Conservation (phyloP, 1,140 invertebrate species). For the Lutraria rhynchaena region DNA sequence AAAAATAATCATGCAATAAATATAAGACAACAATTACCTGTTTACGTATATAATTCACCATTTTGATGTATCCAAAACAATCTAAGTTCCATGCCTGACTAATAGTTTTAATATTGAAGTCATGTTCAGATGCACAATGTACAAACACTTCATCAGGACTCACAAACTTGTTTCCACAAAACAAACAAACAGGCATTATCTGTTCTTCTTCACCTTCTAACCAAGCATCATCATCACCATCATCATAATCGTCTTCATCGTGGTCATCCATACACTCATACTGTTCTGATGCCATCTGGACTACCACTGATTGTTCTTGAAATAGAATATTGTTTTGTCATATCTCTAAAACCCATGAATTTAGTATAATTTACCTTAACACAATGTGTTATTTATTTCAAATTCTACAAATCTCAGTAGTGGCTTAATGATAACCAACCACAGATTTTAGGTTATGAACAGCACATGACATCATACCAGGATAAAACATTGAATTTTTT, state of each 20-base stretch:
- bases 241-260: constrained; percentile 72
- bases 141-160: constrained; percentile 81
- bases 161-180: constrained; percentile 83
- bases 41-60: constrained; percentile 92
- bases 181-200: constrained; percentile 83
- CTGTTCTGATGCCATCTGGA: too few species aligned
- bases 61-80: constrained; percentile 92
- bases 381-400: too few species aligned
- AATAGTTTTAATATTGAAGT: constrained; percentile 87
- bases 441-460: too few species aligned
- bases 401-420: too few species aligned
- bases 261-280: constrained; percentile 37
- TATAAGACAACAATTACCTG: constrained; percentile 78
- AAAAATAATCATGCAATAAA: too few species aligned
- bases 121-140: constrained; percentile 85
- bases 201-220: constrained; percentile 82
- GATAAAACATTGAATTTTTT: too few species aligned
- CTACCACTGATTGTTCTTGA: too few species aligned
- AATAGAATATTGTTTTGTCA: too few species aligned
- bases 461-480: too few species aligned
- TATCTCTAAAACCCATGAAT: too few species aligned
- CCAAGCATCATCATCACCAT: constrained; percentile 81
- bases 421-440: too few species aligned
- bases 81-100: constrained; percentile 90
- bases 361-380: too few species aligned